Base-by-base conservation (phyloP, 2,888 invertebrate species). In the Tinea pellionella region DNA sequence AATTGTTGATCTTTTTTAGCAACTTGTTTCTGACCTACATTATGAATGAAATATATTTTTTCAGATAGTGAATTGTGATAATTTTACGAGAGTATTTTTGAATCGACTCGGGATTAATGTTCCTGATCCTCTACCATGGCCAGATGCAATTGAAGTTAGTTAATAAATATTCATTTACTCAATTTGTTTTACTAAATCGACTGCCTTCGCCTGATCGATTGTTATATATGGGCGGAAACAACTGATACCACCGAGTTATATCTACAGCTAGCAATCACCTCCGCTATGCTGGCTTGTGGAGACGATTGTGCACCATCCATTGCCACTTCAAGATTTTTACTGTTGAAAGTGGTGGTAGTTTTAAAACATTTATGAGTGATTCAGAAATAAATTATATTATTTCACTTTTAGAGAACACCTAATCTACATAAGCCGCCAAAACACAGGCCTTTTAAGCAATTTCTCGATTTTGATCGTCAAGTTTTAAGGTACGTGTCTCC, bases 61-160 rank as follows among this genome's bases (percentile, higher is more conserved):
- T 24, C 91, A 94, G 86, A 92, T 98, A 59, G 92, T 92, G 0
- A 91, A 92, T 66, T 97, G 97, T 73, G 97, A 98, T 73, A 89
- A 91, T 65, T 97, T 96, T 72, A 97, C 97, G 0, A 87, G 95
- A 64, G 91, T 91, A 60, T 97, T 96, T 76, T 80, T 97, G 6
- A 93, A 94, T 72, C 92, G 94, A 55, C 90, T 94, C 60, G 97
- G 97, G 2, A 94, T 97, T 59, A 86, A 92, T 37, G 95, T 97
- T 2, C 92, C 94, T 0, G 92, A 94, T 78, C 91, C 85, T 0
- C 71, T 83, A 41, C 70, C 74, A 37, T 84, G 77, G 78, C 86
- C 85, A 18, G 86, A 86, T 66, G 76, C 79, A 53, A 61, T 73
- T 30, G 78, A 82, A 68, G 86, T 73, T 77, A 71, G 64, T 37